Evolutionary conservation across 2,888 invertebrate genomes (phyloP).

Genomic region (Eurytoma adleriae): DNA sequence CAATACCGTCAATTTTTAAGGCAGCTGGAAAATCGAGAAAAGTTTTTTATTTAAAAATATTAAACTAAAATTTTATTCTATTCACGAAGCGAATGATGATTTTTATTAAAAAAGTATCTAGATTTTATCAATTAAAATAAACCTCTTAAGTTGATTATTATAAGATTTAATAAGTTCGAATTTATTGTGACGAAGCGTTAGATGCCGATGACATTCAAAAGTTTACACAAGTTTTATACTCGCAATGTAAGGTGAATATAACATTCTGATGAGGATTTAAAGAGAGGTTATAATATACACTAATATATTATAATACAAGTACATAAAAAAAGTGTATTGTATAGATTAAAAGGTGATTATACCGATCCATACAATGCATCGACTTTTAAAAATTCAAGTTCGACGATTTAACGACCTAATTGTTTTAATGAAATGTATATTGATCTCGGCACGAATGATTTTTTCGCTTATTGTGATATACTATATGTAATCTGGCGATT

Average conservation of each 20-base stretch:
- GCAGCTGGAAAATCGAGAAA: slow-evolving; percentile 22
- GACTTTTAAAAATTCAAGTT: slow-evolving; percentile 48
- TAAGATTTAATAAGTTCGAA: slow-evolving; percentile 53
- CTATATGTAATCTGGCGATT: slow-evolving; percentile 26
- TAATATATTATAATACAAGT: slow-evolving; percentile 54
- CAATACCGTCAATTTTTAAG: slow-evolving; percentile 48
- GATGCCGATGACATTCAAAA: slow-evolving; percentile 54
- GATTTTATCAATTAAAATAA: slow-evolving; percentile 48
- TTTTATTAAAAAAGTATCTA: slow-evolving; percentile 45
- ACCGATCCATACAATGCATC: slow-evolving; percentile 43
- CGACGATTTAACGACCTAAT: slow-evolving; percentile 52
- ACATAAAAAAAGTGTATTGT: slow-evolving; percentile 48
- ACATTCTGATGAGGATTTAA: slow-evolving; percentile 47
- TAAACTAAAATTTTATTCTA: slow-evolving; percentile 11
- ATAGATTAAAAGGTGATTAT: slow-evolving; percentile 46
- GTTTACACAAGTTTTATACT: slow-evolving; percentile 56
- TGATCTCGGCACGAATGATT: not conserved
- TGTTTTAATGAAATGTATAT: slow-evolving; percentile 29
- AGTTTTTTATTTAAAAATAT: slow-evolving; percentile 20
- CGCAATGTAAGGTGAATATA: slow-evolving; percentile 38
- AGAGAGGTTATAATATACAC: slow-evolving; percentile 53
- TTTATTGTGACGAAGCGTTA: slow-evolving; percentile 56
- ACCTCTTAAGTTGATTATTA: slow-evolving; percentile 55
- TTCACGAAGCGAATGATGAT: slow-evolving; percentile 25
- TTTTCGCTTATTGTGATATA: slow-evolving; percentile 35